These are phyloP conservation scores for Dendropsophus ebraccatus DNA, from an alignment of 2,113 vertebrate genomes.

Conservation along the genomic window DNA sequence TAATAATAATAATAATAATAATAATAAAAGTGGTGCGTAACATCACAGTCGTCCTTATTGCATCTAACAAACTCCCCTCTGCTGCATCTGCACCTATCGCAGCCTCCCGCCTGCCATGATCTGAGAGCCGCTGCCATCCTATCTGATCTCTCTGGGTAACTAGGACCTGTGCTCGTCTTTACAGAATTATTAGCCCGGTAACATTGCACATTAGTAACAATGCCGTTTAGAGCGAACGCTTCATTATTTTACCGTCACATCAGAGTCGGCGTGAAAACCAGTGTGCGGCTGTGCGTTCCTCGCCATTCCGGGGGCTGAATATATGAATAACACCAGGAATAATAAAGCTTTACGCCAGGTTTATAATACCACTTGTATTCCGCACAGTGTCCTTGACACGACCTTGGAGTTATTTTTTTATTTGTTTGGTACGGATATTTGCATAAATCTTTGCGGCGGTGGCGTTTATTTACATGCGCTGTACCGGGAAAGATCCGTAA, in stretches of 20 bases:
- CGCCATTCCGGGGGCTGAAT: constrained; percentile 10
- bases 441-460: not conserved
- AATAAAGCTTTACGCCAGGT: not conserved
- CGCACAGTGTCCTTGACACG: not conserved
- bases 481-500: constrained; percentile 12
- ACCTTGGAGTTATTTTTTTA: constrained; percentile 10
- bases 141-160: not conserved
- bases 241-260: constrained; percentile 44
- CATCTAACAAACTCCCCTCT: too few relatives aligned
- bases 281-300: constrained; percentile 12
- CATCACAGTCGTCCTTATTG: too few relatives aligned
- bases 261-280: not conserved
- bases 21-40: too few relatives aligned
- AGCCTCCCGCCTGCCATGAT: not conserved
- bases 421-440: constrained; percentile 12
- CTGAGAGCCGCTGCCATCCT: not conserved
- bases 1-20: too few relatives aligned
- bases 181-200: constrained; percentile 23
- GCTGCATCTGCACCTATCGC: not conserved
- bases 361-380: constrained; percentile 10
- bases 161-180: not conserved
- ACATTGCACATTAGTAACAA: constrained; percentile 33
- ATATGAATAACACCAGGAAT: constrained; percentile 34
- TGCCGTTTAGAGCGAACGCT: constrained; percentile 36
- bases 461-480: not conserved